Percentiles rank a stretch among this genome's conserved stretches.
Evolutionary conservation across 2,113 vertebrate species (phyloP).

Genomic region (Sphaerodactylus townsendi): DNA sequence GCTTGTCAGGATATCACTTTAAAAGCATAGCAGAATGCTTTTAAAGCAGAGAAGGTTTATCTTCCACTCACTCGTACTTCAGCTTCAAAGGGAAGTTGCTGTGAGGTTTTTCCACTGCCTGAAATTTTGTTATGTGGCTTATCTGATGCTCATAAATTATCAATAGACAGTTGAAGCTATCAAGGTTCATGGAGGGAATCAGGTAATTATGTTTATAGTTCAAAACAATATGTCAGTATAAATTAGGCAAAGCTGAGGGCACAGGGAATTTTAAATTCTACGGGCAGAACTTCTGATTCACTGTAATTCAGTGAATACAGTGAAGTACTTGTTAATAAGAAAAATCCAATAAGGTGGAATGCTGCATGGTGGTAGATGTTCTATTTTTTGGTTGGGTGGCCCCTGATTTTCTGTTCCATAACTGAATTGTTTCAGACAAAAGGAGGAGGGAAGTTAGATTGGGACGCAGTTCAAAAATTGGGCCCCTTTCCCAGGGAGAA

Average conservation of each 20-base stretch:
- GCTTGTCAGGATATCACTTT: neutral
- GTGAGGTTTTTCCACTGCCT: constrained; percentile 48
- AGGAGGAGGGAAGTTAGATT: neutral
- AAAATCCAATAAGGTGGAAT: constrained; percentile 34
- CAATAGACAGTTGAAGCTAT: constrained; percentile 64
- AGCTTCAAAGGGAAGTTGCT: constrained; percentile 65
- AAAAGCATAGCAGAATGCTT: neutral
- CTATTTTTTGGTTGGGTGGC: neutral
- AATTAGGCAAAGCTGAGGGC: constrained; percentile 66
- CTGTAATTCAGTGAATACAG: too few relatives aligned
- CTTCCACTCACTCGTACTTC: rapidly evolving
- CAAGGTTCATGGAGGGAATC: constrained; percentile 35
- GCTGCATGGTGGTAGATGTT: neutral
- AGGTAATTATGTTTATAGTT: constrained; percentile 70
- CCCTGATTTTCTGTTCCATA: neutral
- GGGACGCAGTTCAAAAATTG: neutral
- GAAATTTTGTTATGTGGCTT: constrained; percentile 58
- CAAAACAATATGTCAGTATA: constrained; percentile 70
- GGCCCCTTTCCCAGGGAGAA: neutral
- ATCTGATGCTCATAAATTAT: constrained; percentile 70
- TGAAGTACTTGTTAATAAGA: constrained; percentile 46
- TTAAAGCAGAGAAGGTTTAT: neutral
- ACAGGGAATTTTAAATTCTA: constrained; percentile 63
- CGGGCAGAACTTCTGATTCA: constrained; percentile 32
- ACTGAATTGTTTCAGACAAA: constrained; percentile 10